Percentiles rank a stretch among this genome's conserved stretches.
phyloP scores from a whole-genome alignment of 2,888 invertebrate genomes.

The Drosophila tanythrix region DNA sequence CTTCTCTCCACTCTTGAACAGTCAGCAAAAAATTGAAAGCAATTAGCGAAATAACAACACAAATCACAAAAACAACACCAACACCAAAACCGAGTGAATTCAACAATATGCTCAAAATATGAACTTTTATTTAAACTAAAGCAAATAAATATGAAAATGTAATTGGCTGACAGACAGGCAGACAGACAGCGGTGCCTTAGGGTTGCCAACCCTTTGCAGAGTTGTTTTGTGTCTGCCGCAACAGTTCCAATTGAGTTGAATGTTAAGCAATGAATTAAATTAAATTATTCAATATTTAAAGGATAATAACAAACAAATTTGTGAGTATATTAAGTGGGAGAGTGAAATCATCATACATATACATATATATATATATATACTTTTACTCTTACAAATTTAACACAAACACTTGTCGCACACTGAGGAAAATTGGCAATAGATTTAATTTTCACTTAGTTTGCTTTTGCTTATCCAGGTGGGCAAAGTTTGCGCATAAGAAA shows the following conservation, averaged over 20 bases:
- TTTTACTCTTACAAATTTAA: too few relatives aligned
- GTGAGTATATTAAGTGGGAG: too few relatives aligned
- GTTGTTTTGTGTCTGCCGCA: not conserved
- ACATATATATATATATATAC: too few relatives aligned
- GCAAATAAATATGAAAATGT: not conserved
- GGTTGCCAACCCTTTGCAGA: constrained; percentile 25
- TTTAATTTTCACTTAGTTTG: too few relatives aligned
- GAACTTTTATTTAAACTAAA: constrained; percentile 10
- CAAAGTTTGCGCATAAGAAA: too few relatives aligned
- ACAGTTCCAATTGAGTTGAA: not conserved
- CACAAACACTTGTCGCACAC: too few relatives aligned
- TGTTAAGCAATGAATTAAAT: not conserved
- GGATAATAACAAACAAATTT: not conserved
- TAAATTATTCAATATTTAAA: not conserved
- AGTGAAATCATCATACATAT: too few relatives aligned
- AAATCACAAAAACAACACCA: not conserved
- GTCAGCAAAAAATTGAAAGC: not conserved
- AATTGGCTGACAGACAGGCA: not conserved
- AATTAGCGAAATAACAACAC: not conserved
- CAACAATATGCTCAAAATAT: constrained; percentile 21
- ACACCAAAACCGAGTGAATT: not conserved
- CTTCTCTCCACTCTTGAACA: not conserved
- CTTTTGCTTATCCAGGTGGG: too few relatives aligned
- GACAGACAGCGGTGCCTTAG: not conserved
- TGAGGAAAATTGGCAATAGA: too few relatives aligned